Percentiles rank a stretch among this genome's conserved stretches.
Conservation (phyloP, 2,113 vertebrate species). For the Hyaena hyaena region DNA sequence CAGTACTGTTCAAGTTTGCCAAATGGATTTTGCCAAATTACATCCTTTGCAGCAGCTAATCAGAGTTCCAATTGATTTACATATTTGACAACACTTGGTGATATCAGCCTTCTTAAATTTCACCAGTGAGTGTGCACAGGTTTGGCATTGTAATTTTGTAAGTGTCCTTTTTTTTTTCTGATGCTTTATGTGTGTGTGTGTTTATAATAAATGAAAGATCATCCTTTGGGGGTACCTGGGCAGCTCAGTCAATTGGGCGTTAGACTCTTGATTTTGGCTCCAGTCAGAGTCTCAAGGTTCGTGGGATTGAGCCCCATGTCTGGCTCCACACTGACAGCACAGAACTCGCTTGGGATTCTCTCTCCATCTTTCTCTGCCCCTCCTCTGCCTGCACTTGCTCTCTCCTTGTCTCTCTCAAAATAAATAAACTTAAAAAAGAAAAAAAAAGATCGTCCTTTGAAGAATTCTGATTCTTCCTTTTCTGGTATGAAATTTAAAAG, state of each 20-base stretch:
- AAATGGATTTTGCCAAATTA: background rate
- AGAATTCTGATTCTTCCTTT: background rate
- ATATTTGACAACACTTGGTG: background rate
- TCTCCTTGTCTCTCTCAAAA: too few species aligned
- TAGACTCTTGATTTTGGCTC: too few species aligned
- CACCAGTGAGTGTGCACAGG: background rate
- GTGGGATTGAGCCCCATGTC: too few species aligned
- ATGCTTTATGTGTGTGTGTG: background rate
- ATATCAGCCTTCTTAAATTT: background rate
- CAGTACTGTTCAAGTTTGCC: background rate
- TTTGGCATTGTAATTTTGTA: background rate
- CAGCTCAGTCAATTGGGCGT: too few species aligned
- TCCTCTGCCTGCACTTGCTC: too few species aligned
- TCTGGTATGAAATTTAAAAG: background rate
- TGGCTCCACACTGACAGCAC: too few species aligned
- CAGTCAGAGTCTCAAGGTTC: too few species aligned
- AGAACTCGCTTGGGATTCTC: too few species aligned
- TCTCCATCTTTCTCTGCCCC: too few species aligned
- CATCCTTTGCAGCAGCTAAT: background rate
- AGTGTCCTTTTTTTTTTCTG: background rate
- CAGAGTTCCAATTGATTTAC: background rate
- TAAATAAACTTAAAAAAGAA: too few species aligned
- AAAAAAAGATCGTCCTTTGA: background rate
- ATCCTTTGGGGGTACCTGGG: background rate
- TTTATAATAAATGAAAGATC: background rate